Conservation (phyloP, 2,113 vertebrate genomes). For the Phasianus colchicus region DNA sequence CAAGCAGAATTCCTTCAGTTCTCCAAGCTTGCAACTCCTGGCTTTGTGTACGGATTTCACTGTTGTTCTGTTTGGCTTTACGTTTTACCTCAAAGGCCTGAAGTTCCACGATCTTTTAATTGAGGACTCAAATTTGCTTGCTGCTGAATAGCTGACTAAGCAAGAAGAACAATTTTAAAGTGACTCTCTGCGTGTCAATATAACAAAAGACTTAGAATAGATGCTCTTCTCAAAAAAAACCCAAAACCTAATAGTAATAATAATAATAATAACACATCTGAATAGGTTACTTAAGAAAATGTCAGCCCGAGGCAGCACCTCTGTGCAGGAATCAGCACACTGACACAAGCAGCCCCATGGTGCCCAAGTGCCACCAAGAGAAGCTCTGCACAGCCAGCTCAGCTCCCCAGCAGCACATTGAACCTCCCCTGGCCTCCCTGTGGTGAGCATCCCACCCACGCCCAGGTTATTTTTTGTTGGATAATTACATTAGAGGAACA, state of each 20-base stretch:
- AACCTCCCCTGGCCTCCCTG: background rate
- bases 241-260: too few relatives aligned
- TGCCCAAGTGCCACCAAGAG: background rate
- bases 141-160: background rate
- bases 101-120: background rate
- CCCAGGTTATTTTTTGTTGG: background rate
- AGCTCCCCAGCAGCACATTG: background rate
- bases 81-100: background rate
- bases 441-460: background rate
- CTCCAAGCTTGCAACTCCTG: background rate
- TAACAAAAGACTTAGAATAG: background rate
- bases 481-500: background rate
- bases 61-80: background rate
- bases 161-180: background rate
- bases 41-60: background rate
- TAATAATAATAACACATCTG: background rate
- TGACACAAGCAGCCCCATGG: background rate
- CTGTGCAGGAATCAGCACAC: background rate
- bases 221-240: background rate
- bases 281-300: too few relatives aligned
- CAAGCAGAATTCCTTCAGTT: background rate
- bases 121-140: background rate
- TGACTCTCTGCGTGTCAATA: background rate
- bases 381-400: background rate
- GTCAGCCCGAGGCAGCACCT: background rate